Base-by-base conservation (phyloP, 1,140 invertebrate species). In the Caenorhabditis remanei region DNA sequence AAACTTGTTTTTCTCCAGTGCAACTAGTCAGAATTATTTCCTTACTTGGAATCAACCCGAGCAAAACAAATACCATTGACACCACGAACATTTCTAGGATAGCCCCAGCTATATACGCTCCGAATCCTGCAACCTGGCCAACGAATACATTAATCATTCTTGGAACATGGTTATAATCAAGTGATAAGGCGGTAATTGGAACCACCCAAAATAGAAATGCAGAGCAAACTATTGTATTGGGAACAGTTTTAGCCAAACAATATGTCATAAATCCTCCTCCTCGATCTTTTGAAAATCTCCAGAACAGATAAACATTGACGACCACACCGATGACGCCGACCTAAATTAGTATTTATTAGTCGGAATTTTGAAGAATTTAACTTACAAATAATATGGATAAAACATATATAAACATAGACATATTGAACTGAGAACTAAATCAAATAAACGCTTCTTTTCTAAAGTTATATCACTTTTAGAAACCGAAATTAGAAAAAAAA, bases 241-340 rank as follows among this genome's bases (percentile, higher is more conserved):
- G 65, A 7, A 71, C 65, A 21, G 65, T 71, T 71, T 71, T 71
- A n/a, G 65, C 65, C 4, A 71, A 41, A 19, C 65, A 71, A 21
- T 46, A 71, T 1, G 65, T 71, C 9, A 71, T 6, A 9, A 71
- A 71, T 11, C 65, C 41, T 46, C 43, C 65, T 1, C n/a, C n/a
- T n/a, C 8, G 43, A 1, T 46, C 5, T 46, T n/a, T 43, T 71
- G 19, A 46, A 9, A 46, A 71, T 19, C 16, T 43, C 40, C 40
- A 71, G 16, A 71, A 71, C 2, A 71, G 41, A 46, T 19, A 48
- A 71, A 71, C 24, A 21, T 71, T 71, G 1, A 71, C n/a, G 16
- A 32, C 3, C 3, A 46, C 8, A 46, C 65, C 65, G 14, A 71
- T 0, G 3, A 46, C 41, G 11, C 65, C 46, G 65, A 71, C 19